These are phyloP conservation scores for Wasmannia auropunctata DNA, from an alignment of 1,140 invertebrate species.

Conservation along the genomic window DNA sequence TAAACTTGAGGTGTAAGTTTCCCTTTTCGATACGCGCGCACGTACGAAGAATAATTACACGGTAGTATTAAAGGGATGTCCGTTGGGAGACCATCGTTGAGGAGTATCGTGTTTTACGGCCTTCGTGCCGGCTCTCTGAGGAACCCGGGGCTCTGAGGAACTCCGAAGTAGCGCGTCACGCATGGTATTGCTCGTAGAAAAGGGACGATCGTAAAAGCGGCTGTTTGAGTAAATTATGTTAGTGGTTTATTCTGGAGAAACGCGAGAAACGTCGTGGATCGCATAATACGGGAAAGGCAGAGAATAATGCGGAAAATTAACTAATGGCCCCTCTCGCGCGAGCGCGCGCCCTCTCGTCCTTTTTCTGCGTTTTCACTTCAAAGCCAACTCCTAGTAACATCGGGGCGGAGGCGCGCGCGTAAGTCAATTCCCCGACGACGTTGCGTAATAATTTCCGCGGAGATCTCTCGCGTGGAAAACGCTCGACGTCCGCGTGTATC, in stretches of 20 bases:
- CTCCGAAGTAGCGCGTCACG: neutral
- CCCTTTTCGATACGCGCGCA: neutral
- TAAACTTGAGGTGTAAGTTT: neutral
- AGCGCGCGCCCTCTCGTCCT: neutral
- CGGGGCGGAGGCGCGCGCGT: neutral
- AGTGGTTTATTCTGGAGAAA: neutral
- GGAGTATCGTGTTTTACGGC: conserved; percentile 42
- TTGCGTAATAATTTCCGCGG: conserved; percentile 40
- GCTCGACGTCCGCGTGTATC: neutral
- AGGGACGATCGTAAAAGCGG: conserved; percentile 33
- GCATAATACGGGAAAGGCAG: neutral
- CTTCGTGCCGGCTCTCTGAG: neutral
- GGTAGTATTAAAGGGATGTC: conserved; percentile 18
- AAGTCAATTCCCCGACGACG: neutral
- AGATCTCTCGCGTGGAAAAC: neutral
- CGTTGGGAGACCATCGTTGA: neutral
- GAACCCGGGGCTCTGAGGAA: neutral
- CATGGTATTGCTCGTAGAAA: neutral
- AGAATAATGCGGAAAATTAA: conserved; percentile 9
- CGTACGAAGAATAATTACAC: conserved; percentile 44
- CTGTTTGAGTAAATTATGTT: conserved; percentile 16
- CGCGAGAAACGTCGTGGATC: neutral
- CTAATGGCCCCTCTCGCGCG: conserved; percentile 12
- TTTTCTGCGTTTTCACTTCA: neutral
- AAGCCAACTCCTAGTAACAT: neutral